Conservation (phyloP, 2,888 invertebrate genomes). For the Leucoma salicis region DNA sequence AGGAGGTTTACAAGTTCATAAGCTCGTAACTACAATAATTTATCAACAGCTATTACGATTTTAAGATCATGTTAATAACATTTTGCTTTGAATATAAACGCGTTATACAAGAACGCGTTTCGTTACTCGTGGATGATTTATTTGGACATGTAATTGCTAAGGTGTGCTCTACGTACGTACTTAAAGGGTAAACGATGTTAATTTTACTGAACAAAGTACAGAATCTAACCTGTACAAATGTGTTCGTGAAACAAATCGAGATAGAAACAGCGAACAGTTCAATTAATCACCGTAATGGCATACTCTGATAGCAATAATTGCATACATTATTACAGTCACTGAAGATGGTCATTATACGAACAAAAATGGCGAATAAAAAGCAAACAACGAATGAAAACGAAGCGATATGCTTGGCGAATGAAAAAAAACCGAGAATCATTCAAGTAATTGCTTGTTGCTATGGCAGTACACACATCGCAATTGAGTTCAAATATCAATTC, state of each 20-base stretch:
- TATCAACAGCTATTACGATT: constrained; percentile 2
- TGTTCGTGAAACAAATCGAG: constrained; percentile 1
- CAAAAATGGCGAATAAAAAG: constrained; percentile 17
- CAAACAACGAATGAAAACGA: constrained; percentile 32
- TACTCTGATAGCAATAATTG: constrained; percentile 32
- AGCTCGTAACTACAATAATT: too few relatives aligned
- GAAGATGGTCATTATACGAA: constrained; percentile 28
- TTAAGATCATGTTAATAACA: constrained; percentile 3
- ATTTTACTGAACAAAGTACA: too few relatives aligned
- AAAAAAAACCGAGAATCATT: constrained; percentile 35
- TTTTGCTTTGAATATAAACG: constrained; percentile 8
- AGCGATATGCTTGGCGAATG: constrained; percentile 34
- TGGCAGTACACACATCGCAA: constrained; percentile 33
- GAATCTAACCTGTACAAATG: too few relatives aligned
- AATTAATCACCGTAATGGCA: constrained; percentile 27
- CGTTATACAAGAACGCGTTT: constrained; percentile 9
- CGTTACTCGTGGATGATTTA: constrained; percentile 18
- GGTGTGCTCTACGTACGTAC: constrained; percentile 12
- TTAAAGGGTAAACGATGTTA: not conserved
- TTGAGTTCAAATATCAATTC: constrained; percentile 35
- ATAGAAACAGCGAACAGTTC: constrained; percentile 11
- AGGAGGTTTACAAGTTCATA: too few relatives aligned
- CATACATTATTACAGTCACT: constrained; percentile 40
- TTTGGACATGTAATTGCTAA: constrained; percentile 20
- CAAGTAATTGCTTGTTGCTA: constrained; percentile 48